Evolutionary conservation across 30 jellyfish, hydroid and myxozoan genomes (phyloP).

Genomic region (Chironex yamaguchii): DNA sequence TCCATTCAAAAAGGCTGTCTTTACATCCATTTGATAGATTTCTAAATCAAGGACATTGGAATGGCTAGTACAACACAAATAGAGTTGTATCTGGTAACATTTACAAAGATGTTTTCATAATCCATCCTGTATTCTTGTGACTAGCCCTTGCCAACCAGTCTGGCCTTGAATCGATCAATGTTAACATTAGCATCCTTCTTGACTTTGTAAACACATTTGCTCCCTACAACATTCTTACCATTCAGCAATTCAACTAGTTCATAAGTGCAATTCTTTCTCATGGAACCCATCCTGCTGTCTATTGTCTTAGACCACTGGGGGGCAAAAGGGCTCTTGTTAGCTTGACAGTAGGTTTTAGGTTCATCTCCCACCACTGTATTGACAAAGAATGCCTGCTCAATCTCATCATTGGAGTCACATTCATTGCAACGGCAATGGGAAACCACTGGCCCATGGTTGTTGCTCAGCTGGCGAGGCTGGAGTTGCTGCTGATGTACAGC

Average conservation of each 20-base stretch:
- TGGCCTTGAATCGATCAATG: background rate
- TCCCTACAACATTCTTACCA: background rate
- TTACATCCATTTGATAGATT: no score
- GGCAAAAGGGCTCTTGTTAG: no score
- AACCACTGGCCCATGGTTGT: no score
- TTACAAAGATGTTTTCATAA: conserved; percentile 3
- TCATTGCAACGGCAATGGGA: no score
- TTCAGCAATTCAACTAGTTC: background rate
- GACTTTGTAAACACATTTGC: background rate
- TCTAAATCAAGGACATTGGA: conserved; percentile 3
- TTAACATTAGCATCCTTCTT: background rate
- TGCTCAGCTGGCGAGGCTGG: no score
- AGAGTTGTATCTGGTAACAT: conserved; percentile 1
- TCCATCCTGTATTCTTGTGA: background rate
- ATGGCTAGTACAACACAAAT: conserved; percentile 3
- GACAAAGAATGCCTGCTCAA: no score
- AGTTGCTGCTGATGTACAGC: no score
- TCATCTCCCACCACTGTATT: no score
- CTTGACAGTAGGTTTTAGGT: no score
- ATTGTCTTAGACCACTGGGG: no score
- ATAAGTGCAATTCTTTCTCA: background rate
- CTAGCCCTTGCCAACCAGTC: background rate
- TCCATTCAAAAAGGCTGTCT: conserved; percentile 17
- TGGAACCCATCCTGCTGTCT: no score
- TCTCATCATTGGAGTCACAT: no score